A percentile compares a stretch with the other conserved stretches of the same genome.
Evolutionary conservation across 2,797 vertebrate genomes (phyloP).

Genomic region (Scyliorhinus canicula): DNA sequence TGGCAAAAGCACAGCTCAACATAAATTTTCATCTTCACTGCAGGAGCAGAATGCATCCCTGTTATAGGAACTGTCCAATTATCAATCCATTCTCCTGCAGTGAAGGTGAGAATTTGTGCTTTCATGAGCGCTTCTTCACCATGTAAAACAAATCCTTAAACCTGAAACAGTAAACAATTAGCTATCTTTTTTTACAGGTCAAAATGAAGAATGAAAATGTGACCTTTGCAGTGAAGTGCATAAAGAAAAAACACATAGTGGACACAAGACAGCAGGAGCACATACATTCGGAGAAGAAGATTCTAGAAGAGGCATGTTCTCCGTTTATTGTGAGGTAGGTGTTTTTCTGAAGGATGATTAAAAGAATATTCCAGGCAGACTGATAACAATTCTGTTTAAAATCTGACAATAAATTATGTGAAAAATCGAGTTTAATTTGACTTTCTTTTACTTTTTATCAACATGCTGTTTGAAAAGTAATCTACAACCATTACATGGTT

Average conservation of each 20-base stretch:
- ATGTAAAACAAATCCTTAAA: background rate
- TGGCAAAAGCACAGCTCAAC: background rate
- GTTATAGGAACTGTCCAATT: background rate
- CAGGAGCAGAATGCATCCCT: no score
- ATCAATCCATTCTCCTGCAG: background rate
- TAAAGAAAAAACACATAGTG: conserved; percentile 85
- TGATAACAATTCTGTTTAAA: background rate
- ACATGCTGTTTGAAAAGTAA: background rate
- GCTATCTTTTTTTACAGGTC: conserved; percentile 59
- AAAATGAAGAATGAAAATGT: conserved; percentile 75
- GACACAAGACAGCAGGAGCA: conserved; percentile 86
- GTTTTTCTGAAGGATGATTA: background rate
- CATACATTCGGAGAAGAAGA: conserved; percentile 83
- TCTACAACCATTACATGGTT: background rate
- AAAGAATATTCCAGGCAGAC: background rate
- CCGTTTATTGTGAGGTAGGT: conserved; percentile 83
- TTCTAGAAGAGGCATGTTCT: conserved; percentile 75
- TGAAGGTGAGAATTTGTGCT: conserved; percentile 31
- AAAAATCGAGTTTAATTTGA: background rate
- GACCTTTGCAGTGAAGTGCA: conserved; percentile 84
- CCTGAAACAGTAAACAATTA: background rate
- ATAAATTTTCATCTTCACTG: background rate
- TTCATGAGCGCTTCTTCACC: conserved; percentile 42
- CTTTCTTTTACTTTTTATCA: background rate
- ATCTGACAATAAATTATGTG: background rate